A percentile compares a stretch with the other conserved stretches of the same genome.
phyloP scores from a whole-genome alignment of 2,113 vertebrate species.

The Atherinomorus stipes region DNA sequence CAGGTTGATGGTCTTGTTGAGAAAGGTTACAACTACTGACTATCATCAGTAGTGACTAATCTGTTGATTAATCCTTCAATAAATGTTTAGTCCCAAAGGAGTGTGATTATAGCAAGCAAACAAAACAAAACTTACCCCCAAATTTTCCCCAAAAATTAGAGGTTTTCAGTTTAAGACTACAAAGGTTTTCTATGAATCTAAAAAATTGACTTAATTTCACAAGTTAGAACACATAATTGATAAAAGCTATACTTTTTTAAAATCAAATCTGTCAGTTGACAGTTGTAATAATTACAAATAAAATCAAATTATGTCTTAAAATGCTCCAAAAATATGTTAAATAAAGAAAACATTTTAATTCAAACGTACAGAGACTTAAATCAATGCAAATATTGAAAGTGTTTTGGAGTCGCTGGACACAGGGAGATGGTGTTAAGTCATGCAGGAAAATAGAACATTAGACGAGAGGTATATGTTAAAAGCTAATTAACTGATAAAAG shows the following conservation, averaged over 20 bases:
- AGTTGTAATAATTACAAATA: too few relatives aligned
- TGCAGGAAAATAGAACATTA: not conserved
- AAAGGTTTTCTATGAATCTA: too few relatives aligned
- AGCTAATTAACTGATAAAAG: not conserved
- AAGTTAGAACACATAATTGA: too few relatives aligned
- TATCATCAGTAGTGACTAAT: not conserved
- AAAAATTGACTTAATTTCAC: too few relatives aligned
- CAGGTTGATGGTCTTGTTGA: not conserved
- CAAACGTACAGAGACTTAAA: not conserved
- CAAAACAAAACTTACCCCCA: too few relatives aligned
- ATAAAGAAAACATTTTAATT: too few relatives aligned
- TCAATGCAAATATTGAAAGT: not conserved
- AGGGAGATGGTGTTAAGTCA: not conserved
- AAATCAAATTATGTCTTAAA: too few relatives aligned
- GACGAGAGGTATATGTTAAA: not conserved
- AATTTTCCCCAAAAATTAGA: not conserved
- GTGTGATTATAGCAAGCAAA: too few relatives aligned
- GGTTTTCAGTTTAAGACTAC: not conserved
- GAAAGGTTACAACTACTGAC: not conserved
- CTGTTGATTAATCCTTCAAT: not conserved
- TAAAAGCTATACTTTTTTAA: too few relatives aligned
- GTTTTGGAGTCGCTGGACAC: not conserved
- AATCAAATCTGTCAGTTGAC: too few relatives aligned
- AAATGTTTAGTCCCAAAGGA: not conserved
- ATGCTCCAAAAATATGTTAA: too few relatives aligned